Evolutionary conservation across 2,888 invertebrate genomes (phyloP).

Genomic region (Papilio protenor): DNA sequence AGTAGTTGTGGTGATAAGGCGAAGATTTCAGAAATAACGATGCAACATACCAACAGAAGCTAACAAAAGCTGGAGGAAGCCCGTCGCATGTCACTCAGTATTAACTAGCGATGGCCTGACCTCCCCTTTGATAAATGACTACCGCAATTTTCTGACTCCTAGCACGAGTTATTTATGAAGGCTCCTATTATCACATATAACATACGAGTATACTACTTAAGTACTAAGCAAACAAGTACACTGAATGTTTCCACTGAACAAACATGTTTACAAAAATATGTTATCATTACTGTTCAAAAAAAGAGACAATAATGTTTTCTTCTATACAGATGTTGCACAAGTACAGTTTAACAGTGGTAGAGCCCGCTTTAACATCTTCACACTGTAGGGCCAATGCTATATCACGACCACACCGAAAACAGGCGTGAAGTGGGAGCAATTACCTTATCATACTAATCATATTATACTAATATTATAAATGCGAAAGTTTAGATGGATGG

Average conservation of each 20-base stretch:
- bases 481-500: too few relatives aligned
- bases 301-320: too few relatives aligned
- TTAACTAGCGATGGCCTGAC: constrained; percentile 41
- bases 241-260: background rate
- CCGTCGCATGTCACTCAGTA: constrained; percentile 45
- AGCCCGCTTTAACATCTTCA: too few relatives aligned
- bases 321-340: too few relatives aligned
- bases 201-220: background rate
- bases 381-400: too few relatives aligned
- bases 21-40: background rate
- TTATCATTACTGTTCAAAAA: too few relatives aligned
- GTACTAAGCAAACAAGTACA: background rate
- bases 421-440: too few relatives aligned
- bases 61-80: constrained; percentile 28
- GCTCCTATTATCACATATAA: constrained; percentile 11
- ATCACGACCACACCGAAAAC: too few relatives aligned
- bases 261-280: background rate
- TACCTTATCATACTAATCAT: too few relatives aligned
- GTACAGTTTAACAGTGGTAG: too few relatives aligned
- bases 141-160: constrained; percentile 33
- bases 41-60: too few relatives aligned
- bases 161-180: constrained; percentile 24
- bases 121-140: constrained; percentile 44
- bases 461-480: too few relatives aligned
- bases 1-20: background rate